phyloP scores from a whole-genome alignment of 92 coral and sea anemone species.

The Siderastrea siderea region DNA sequence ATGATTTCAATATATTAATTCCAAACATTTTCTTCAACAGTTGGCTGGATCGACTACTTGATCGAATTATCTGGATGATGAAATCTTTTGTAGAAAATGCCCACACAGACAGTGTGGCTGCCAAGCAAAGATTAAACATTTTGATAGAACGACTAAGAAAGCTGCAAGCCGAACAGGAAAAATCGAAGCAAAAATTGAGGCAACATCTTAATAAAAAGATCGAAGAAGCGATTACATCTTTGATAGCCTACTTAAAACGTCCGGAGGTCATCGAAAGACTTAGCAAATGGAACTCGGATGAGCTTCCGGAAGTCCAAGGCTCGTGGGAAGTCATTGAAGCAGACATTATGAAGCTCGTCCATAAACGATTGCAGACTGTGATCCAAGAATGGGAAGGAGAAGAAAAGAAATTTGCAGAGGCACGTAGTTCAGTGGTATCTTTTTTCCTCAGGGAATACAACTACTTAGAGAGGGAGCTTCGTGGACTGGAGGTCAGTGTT shows the following conservation, averaged over 20 bases:
- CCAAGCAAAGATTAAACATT: neutral
- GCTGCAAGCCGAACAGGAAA: constrained; percentile 33
- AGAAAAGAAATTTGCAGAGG: neutral
- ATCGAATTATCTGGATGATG: constrained; percentile 25
- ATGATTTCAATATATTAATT: too few species aligned
- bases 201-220: neutral
- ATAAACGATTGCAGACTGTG: constrained; percentile 2
- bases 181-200: neutral
- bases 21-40: too few species aligned
- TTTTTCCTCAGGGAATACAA: constrained; percentile 25
- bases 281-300: constrained; percentile 19
- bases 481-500: neutral
- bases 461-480: constrained; percentile 22
- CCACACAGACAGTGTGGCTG: neutral
- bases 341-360: constrained; percentile 16
- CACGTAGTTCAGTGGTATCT: constrained; percentile 9
- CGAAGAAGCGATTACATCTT: neutral
- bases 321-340: constrained; percentile 39
- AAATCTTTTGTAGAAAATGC: constrained; percentile 2
- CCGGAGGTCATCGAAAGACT: neutral
- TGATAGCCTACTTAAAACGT: neutral
- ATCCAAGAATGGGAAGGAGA: constrained; percentile 52
- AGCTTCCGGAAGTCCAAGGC: constrained; percentile 14
- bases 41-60: constrained; percentile 35
- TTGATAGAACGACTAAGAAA: constrained; percentile 6